A percentile compares a stretch with the other conserved stretches of the same genome.
Conservation (phyloP, 2,113 vertebrate genomes). For the Ammospiza caudacuta region DNA sequence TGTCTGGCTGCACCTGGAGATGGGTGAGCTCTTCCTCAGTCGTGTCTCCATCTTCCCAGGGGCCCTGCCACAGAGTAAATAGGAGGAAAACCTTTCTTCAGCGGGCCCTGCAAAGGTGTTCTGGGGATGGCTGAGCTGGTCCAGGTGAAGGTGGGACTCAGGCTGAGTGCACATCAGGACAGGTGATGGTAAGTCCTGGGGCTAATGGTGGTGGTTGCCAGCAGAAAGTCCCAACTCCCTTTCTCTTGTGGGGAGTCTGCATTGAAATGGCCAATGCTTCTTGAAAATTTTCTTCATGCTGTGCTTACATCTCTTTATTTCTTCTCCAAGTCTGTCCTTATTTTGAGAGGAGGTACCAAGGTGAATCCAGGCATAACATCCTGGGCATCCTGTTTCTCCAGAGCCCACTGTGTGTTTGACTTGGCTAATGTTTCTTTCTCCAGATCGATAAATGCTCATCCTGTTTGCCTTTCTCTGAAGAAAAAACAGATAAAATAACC, state of each 20-base stretch:
- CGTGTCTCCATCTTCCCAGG: background rate
- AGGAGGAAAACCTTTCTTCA: background rate
- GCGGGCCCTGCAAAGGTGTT: background rate
- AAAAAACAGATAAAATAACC: slow-evolving; percentile 65
- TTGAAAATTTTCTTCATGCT: background rate
- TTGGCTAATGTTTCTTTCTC: slow-evolving; percentile 61
- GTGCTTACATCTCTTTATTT: background rate
- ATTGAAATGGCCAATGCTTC: background rate
- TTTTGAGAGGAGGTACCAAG: slow-evolving; percentile 30
- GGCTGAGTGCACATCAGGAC: background rate
- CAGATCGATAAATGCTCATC: slow-evolving; percentile 20
- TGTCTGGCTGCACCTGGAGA: background rate
- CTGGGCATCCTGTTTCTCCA: slow-evolving; percentile 76
- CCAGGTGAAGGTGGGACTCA: background rate
- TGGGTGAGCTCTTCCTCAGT: background rate
- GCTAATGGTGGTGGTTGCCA: background rate
- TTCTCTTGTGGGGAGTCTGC: background rate
- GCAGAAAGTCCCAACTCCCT: background rate
- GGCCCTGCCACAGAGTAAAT: background rate
- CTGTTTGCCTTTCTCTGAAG: slow-evolving; percentile 58
- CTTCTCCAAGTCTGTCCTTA: background rate
- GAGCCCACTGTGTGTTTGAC: slow-evolving; percentile 73
- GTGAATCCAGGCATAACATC: slow-evolving; percentile 39
- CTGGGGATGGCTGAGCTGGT: background rate
- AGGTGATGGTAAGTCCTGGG: background rate